Percentiles rank a stretch among this genome's conserved stretches.
Evolutionary conservation across 2,888 invertebrate species (phyloP).

Genomic region (Odontocerum albicorne): DNA sequence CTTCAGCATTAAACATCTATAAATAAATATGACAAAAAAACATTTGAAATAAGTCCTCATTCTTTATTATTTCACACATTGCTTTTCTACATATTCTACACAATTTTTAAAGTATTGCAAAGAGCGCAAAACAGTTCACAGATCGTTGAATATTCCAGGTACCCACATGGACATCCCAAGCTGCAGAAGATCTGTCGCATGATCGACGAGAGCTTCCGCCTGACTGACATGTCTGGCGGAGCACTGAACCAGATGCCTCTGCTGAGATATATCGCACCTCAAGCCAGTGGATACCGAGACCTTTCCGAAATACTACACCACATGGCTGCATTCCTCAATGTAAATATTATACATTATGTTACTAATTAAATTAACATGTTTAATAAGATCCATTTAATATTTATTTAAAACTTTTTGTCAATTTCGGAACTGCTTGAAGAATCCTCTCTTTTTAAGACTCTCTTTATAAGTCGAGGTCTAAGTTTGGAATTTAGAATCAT

Average conservation of each 20-base stretch:
- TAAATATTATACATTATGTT: conserved; percentile 40
- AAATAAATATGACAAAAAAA: too few relatives aligned
- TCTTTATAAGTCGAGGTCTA: too few relatives aligned
- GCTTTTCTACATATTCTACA: too few relatives aligned
- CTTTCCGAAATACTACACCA: conserved; percentile 54
- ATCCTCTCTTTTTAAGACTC: too few relatives aligned
- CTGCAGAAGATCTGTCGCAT: conserved; percentile 57
- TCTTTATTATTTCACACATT: neutral
- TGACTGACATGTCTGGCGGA: conserved; percentile 68
- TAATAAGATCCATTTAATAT: neutral
- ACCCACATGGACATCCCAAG: conserved; percentile 60
- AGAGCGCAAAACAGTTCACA: too few relatives aligned
- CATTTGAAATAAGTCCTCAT: too few relatives aligned
- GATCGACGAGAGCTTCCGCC: conserved; percentile 64
- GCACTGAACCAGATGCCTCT: conserved; percentile 69
- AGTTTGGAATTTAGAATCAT: too few relatives aligned
- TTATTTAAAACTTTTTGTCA: neutral
- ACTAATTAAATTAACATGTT: conserved; percentile 5
- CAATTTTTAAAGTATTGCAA: too few relatives aligned
- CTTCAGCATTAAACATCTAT: too few relatives aligned
- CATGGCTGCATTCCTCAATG: conserved; percentile 59
- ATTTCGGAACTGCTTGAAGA: too few relatives aligned
- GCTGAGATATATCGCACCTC: conserved; percentile 65
- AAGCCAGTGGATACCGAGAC: conserved; percentile 62
- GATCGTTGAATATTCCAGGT: conserved; percentile 46